Evolutionary conservation across 2,113 vertebrate genomes (phyloP).

Genomic region (Macroglossus sobrinus): DNA sequence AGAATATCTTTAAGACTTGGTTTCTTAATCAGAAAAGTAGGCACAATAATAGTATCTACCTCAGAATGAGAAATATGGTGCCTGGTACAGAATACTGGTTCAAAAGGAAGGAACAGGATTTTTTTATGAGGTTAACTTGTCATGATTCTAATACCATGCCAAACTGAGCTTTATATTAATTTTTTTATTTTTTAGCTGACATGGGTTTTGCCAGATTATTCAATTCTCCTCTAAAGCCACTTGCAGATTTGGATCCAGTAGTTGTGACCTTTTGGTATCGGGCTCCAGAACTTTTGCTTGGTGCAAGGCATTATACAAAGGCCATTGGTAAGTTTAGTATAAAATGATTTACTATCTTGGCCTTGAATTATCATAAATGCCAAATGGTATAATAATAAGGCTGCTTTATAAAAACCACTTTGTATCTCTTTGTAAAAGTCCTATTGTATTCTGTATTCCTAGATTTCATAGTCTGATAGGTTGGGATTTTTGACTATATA

Average conservation of each 20-base stretch:
- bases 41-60: not conserved
- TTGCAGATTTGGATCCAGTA: slow-evolving; percentile 94
- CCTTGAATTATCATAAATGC: not conserved
- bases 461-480: slow-evolving; percentile 27
- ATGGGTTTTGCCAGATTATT: slow-evolving; percentile 95
- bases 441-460: not conserved
- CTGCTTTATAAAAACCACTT: not conserved
- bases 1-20: not conserved
- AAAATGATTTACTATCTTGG: not conserved
- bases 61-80: not conserved
- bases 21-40: not conserved
- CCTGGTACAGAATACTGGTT: not conserved
- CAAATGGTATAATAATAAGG: slow-evolving; percentile 2
- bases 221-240: slow-evolving; percentile 92
- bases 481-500: not conserved
- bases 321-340: slow-evolving; percentile 93
- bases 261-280: slow-evolving; percentile 96
- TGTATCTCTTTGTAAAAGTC: slow-evolving; percentile 12
- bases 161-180: slow-evolving; percentile 28
- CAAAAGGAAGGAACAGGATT: not conserved
- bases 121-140: not conserved
- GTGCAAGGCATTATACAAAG: slow-evolving; percentile 98
- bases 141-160: not conserved
- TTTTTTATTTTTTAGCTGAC: slow-evolving; percentile 84
- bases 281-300: slow-evolving; percentile 94